A percentile compares a stretch with the other conserved stretches of the same genome.
Conservation (phyloP, 2,113 vertebrate species). For the Baryphthengus martii region DNA sequence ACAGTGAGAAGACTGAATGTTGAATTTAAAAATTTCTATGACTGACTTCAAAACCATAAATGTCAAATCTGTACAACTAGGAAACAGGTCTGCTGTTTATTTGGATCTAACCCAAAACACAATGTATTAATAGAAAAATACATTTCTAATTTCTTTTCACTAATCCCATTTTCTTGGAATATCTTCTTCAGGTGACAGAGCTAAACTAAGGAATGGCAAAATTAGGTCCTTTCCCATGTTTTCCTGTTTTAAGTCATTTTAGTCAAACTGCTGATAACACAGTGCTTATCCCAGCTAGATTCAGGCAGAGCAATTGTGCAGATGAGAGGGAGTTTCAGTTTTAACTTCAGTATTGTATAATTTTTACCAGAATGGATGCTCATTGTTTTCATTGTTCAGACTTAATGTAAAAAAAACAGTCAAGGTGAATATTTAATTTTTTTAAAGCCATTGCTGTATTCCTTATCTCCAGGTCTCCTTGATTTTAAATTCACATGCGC, state of each 20-base stretch:
- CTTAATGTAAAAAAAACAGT: background rate
- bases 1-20: background rate
- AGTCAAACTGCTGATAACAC: background rate
- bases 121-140: background rate
- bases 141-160: background rate
- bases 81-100: background rate
- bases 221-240: background rate
- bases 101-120: background rate
- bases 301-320: background rate
- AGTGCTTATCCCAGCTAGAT: background rate
- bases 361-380: background rate
- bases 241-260: background rate
- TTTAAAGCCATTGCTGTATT: background rate
- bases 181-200: background rate
- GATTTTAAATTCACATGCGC: background rate
- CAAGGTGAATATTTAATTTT: background rate
- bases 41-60: background rate
- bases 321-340: background rate
- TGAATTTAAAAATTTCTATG: background rate
- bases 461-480: background rate
- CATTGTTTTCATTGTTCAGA: background rate
- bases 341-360: background rate
- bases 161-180: background rate
- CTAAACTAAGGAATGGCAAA: background rate
- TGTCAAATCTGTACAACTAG: background rate